A percentile compares a stretch with the other conserved stretches of the same genome.
phyloP scores from a whole-genome alignment of 2,797 vertebrate genomes.

The Chrosomus eos region DNA sequence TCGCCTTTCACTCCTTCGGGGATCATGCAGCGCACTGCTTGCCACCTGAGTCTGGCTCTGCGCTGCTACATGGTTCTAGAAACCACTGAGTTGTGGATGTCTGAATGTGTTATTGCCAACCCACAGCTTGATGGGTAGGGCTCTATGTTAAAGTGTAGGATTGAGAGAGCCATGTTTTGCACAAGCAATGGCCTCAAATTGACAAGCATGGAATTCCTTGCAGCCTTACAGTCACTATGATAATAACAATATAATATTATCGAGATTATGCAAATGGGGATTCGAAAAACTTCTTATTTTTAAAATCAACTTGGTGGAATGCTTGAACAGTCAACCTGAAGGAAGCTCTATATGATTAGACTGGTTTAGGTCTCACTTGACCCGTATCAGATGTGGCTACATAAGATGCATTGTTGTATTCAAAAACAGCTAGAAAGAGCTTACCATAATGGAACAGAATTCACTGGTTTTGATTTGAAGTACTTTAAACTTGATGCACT shows the following conservation, averaged over 20 bases:
- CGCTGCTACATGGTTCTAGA: constrained; percentile 49
- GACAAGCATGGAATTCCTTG: not conserved
- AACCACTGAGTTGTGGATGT: constrained; percentile 51
- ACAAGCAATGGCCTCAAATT: not conserved
- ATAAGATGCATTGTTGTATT: not conserved
- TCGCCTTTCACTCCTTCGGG: constrained; percentile 40
- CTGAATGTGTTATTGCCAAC: constrained; percentile 42
- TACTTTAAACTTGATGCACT: not conserved
- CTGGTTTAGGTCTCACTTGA: not conserved
- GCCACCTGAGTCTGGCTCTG: constrained; percentile 74
- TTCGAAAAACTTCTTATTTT: not conserved
- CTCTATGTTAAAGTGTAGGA: constrained; percentile 25
- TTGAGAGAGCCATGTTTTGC: not conserved
- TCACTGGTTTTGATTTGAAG: not conserved
- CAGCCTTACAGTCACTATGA: not conserved
- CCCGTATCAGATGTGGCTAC: not conserved
- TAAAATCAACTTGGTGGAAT: not conserved
- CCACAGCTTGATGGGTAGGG: constrained; percentile 34
- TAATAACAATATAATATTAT: not conserved
- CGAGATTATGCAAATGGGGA: not conserved
- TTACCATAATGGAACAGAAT: not conserved
- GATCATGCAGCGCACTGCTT: constrained; percentile 53
- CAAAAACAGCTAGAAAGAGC: not conserved
- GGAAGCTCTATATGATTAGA: not conserved
- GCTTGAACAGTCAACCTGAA: not conserved